phyloP scores from a whole-genome alignment of 1,140 invertebrate species.

The Eumaeus atala region DNA sequence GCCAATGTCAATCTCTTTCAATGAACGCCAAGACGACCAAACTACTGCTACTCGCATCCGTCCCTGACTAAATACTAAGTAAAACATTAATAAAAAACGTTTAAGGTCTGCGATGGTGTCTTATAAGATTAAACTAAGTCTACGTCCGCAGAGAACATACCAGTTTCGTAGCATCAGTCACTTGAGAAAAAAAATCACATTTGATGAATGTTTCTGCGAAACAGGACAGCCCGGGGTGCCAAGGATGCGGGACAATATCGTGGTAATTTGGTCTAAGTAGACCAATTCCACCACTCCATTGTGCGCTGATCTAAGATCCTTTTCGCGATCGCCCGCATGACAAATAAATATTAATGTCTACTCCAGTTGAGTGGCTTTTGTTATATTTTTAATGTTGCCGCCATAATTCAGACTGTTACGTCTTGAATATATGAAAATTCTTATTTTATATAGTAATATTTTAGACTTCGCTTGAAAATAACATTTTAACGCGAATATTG shows the following conservation, averaged over 20 bases:
- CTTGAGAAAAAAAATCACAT: neutral
- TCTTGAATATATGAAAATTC: too few relatives aligned
- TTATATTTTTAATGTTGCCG: neutral
- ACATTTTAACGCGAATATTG: too few relatives aligned
- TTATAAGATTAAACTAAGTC: too few relatives aligned
- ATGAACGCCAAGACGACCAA: too few relatives aligned
- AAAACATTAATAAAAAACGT: too few relatives aligned
- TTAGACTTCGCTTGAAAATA: too few relatives aligned
- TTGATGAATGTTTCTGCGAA: slow-evolving; percentile 24
- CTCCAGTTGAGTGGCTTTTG: slow-evolving; percentile 15
- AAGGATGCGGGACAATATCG: slow-evolving; percentile 60
- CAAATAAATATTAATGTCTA: slow-evolving; percentile 54
- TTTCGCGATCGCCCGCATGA: slow-evolving; percentile 52
- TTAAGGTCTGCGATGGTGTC: too few relatives aligned
- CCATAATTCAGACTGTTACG: too few relatives aligned
- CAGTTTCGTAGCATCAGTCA: neutral
- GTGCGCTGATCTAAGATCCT: slow-evolving; percentile 48
- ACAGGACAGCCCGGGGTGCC: slow-evolving; percentile 23
- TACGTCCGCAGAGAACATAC: too few relatives aligned
- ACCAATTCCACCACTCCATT: slow-evolving; percentile 51
- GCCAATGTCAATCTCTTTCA: too few relatives aligned
- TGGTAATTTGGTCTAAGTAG: slow-evolving; percentile 65
- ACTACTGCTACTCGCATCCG: too few relatives aligned
- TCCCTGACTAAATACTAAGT: too few relatives aligned
- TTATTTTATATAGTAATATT: neutral